Evolutionary conservation across 1,140 invertebrate species (phyloP).

Genomic region (Copidosoma floridanum): DNA sequence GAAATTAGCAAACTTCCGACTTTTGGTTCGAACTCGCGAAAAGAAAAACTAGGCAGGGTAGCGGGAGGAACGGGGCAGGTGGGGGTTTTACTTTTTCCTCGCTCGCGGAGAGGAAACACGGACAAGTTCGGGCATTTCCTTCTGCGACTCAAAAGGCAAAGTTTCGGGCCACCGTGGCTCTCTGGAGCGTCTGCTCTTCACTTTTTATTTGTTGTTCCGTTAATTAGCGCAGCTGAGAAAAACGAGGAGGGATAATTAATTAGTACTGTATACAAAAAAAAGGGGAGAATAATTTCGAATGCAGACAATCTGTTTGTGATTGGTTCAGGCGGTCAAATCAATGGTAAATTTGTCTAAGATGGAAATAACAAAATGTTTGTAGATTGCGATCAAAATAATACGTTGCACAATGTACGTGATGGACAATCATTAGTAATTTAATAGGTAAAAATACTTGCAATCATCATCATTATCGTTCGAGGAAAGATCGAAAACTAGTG

Average conservation of each 20-base stretch:
- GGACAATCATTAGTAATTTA: too few relatives aligned
- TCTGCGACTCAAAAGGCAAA: constrained; percentile 20
- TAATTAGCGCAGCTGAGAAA: constrained; percentile 22
- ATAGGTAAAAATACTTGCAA: too few relatives aligned
- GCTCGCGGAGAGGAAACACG: constrained; percentile 30
- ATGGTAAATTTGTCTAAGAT: too few relatives aligned
- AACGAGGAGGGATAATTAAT: constrained; percentile 18
- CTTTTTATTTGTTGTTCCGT: constrained; percentile 4
- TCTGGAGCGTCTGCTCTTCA: too few relatives aligned
- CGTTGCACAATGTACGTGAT: too few relatives aligned
- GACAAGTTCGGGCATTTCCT: constrained; percentile 20
- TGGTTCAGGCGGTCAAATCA: too few relatives aligned
- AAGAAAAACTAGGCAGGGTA: constrained; percentile 9
- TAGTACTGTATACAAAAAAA: constrained; percentile 18
- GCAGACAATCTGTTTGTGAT: too few relatives aligned
- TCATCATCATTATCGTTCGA: too few relatives aligned
- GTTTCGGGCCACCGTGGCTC: too few relatives aligned
- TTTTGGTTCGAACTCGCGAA: constrained; percentile 11
- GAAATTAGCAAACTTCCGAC: constrained; percentile 41
- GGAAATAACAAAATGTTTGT: too few relatives aligned
- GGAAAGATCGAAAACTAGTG: too few relatives aligned
- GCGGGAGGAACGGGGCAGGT: constrained; percentile 9
- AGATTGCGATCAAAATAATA: too few relatives aligned
- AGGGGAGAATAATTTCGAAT: neutral
- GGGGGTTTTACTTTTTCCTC: constrained; percentile 33